Evolutionary conservation across 2,888 invertebrate species (phyloP), one percentile per base, ranked within the genome.

Genomic region (Agapostemon virescens): DNA sequence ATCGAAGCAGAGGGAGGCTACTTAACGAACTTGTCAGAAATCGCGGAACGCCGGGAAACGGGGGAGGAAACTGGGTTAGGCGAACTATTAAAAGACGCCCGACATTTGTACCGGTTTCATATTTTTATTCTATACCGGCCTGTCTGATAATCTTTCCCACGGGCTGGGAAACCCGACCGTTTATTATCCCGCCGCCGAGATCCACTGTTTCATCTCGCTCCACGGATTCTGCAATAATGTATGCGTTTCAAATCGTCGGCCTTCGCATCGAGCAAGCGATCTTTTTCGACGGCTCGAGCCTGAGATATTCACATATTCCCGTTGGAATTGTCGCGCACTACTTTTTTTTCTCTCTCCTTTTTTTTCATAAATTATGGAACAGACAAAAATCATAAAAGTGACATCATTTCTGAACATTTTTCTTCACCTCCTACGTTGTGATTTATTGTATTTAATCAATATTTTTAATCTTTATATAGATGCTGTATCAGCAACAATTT

Each of bases 41-140:
- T 71, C 55, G 52, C 15, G 45, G 61, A 5, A 61, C 69, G 52
- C 13, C 45, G 71, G 70, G 71, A 76, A 72, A 68, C 38, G 69
- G 49, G 17, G 20, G 30, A 20, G 40, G 55, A 69, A 80, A 78
- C 80, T 78, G 76, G 78, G 78, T 78, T 78, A 78, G 58, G 9
- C 66, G 20, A 58, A 67, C 76, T 78, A 76, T 78, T 78, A 78
- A 78, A 78, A 78, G 78, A 76, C 77, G 38, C 23, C 17, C 74
- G 74, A 49, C 40, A 68, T 49, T 77, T 68, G 73, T 52, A 38
- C 49, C 67, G 58, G 45, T 75, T 76, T 78, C 69, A 76, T 76
- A 78, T 76, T 78, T 78, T 78, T 78, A 78, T 78, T 78, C 17
- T 26, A 70, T 45, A 23, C 30, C n/a, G 6, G n/a, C 20, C 1